Conservation (phyloP, 92 coral and sea anemone genomes). For the Bergia puertoricense region DNA sequence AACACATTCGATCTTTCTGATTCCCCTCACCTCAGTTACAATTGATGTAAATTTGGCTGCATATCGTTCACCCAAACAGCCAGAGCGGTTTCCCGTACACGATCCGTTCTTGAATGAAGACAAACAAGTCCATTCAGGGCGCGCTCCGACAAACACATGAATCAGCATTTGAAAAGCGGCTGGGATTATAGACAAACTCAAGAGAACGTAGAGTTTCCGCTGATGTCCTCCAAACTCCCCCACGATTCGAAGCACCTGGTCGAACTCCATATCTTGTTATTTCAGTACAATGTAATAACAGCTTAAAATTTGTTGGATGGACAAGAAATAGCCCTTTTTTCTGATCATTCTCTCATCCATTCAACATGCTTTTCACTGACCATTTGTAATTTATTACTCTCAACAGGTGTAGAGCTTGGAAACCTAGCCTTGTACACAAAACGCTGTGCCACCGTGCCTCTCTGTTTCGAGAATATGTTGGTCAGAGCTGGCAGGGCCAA, state of each 20-base stretch:
- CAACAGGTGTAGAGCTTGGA: slow-evolving; percentile 42
- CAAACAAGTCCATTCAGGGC: slow-evolving; percentile 86
- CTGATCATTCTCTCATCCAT: slow-evolving; percentile 4
- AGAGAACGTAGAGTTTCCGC: slow-evolving; percentile 72
- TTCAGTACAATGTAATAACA: not conserved
- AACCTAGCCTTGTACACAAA: slow-evolving; percentile 10
- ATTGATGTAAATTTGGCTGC: slow-evolving; percentile 82
- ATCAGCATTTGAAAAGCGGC: slow-evolving; percentile 93
- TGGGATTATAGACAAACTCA: slow-evolving; percentile 86
- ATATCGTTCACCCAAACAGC: slow-evolving; percentile 70
- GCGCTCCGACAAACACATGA: slow-evolving; percentile 88
- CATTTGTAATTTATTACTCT: slow-evolving; percentile 19
- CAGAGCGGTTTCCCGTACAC: slow-evolving; percentile 68
- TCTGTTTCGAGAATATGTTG: too few species aligned
- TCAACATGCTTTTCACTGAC: not conserved
- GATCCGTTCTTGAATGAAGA: slow-evolving; percentile 70
- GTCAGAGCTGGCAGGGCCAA: too few species aligned
- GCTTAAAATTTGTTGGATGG: not conserved
- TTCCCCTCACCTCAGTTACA: slow-evolving; percentile 78
- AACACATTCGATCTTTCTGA: not conserved
- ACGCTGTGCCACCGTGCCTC: slow-evolving; percentile 6
- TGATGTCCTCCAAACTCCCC: slow-evolving; percentile 99
- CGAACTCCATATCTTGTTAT: slow-evolving; percentile 82
- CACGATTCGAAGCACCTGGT: slow-evolving; percentile 90
- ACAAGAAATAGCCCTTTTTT: not conserved